Evolutionary conservation across 2,888 invertebrate species (phyloP).

Genomic region (Schrankia costaestrigalis): DNA sequence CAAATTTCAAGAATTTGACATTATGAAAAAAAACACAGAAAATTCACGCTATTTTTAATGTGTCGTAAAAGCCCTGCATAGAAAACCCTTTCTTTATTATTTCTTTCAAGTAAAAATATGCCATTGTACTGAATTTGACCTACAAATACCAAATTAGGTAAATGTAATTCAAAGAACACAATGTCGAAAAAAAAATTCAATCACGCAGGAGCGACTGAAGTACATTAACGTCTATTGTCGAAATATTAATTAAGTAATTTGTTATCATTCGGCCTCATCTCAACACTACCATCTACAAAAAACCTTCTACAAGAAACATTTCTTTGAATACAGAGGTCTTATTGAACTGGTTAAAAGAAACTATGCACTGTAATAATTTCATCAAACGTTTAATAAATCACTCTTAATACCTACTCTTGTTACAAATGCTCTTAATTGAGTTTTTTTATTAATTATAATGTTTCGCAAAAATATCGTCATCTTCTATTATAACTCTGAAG

Average conservation of each 20-base stretch:
- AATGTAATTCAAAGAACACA: constrained; percentile 14
- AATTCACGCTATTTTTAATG: no score
- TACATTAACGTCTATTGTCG: constrained; percentile 55
- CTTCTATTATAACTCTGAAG: no score
- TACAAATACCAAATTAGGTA: constrained; percentile 2
- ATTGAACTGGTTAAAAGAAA: constrained; percentile 31
- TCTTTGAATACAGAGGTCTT: constrained; percentile 24
- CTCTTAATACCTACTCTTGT: constrained; percentile 18
- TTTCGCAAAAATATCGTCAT: constrained; percentile 18
- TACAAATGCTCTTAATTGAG: constrained; percentile 20
- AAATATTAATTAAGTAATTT: constrained; percentile 67
- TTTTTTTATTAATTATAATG: constrained; percentile 13
- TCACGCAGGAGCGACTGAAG: constrained; percentile 27
- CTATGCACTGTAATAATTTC: constrained; percentile 35
- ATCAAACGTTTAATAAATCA: constrained; percentile 41
- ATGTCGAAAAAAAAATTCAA: constrained; percentile 32
- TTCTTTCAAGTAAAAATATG: no score
- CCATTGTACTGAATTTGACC: constrained; percentile 1
- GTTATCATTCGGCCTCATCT: constrained; percentile 63
- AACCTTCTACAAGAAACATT: constrained; percentile 21
- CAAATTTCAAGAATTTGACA: no score
- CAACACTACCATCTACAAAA: constrained; percentile 30
- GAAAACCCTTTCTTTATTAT: no score
- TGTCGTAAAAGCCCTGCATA: no score
- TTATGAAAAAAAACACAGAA: no score